Conservation (phyloP, 92 coral and sea anemone genomes). For the Epizoanthus scotinus region DNA sequence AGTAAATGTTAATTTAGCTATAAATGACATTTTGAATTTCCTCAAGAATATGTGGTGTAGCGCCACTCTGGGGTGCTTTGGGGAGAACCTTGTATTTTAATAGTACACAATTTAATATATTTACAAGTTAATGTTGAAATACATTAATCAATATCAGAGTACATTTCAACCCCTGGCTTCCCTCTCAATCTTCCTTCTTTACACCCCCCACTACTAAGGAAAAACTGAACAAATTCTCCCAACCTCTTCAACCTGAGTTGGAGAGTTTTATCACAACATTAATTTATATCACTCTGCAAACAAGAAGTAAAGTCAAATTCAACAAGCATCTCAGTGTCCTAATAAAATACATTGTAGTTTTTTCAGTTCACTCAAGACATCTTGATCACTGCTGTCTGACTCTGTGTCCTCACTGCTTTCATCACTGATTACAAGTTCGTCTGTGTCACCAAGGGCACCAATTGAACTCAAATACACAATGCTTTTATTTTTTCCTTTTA, state of each 20-base stretch:
- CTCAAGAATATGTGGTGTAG: too few species aligned
- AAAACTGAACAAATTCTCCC: neutral
- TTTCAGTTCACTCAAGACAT: constrained; percentile 17
- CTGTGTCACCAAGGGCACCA: constrained; percentile 36
- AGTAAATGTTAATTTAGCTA: neutral
- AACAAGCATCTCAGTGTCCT: neutral
- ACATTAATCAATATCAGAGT: too few species aligned
- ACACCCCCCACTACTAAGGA: neutral
- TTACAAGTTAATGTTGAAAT: too few species aligned
- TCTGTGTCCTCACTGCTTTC: constrained; percentile 29
- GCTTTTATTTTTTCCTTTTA: constrained; percentile 21
- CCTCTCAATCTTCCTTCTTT: too few species aligned
- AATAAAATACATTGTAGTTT: constrained; percentile 6
- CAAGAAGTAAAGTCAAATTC: constrained; percentile 10
- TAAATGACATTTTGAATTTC: neutral
- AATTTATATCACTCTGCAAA: constrained; percentile 5
- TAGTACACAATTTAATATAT: too few species aligned
- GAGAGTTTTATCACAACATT: too few species aligned
- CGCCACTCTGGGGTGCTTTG: too few species aligned
- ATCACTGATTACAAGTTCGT: constrained; percentile 27
- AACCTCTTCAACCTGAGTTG: constrained; percentile 8
- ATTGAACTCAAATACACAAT: constrained; percentile 23
- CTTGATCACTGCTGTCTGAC: constrained; percentile 32
- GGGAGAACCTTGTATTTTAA: too few species aligned
- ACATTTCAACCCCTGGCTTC: too few species aligned